phyloP scores from a whole-genome alignment of 2,888 invertebrate species.

The Dynastes maya region DNA sequence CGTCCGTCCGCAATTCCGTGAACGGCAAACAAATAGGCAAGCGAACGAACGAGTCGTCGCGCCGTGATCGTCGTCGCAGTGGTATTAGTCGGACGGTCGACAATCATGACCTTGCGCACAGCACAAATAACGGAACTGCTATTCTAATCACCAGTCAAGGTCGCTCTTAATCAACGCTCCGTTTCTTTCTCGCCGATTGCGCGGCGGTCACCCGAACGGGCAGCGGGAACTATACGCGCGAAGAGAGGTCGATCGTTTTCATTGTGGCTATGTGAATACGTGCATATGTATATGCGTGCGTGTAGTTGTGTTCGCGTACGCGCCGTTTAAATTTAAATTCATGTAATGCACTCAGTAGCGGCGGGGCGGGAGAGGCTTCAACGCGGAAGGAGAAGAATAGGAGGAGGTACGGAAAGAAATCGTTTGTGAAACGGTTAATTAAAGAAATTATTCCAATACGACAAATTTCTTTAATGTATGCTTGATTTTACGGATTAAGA shows the following conservation, averaged over 20 bases:
- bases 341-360: constrained; percentile 13
- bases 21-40: neutral
- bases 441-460: neutral
- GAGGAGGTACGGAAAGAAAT: too few relatives aligned
- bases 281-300: neutral
- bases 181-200: constrained; percentile 52
- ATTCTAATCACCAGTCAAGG: constrained; percentile 59
- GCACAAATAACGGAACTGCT: constrained; percentile 59
- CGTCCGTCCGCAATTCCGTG: too few relatives aligned
- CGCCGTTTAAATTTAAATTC: constrained; percentile 34
- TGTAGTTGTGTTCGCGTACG: constrained; percentile 17
- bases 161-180: constrained; percentile 55
- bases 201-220: constrained; percentile 7
- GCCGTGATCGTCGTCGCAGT: constrained; percentile 19
- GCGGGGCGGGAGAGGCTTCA: neutral
- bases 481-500: too few relatives aligned
- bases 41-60: constrained; percentile 20
- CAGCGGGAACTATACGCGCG: constrained; percentile 17
- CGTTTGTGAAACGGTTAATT: constrained; percentile 16
- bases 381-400: constrained; percentile 16
- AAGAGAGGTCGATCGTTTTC: constrained; percentile 39
- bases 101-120: constrained; percentile 60
- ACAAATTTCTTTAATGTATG: too few relatives aligned
- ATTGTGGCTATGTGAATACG: constrained; percentile 10
- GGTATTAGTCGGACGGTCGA: constrained; percentile 38